These are phyloP conservation scores for Tenthredo amoena DNA, from an alignment of 2,888 invertebrate genomes.

Conservation along the genomic window DNA sequence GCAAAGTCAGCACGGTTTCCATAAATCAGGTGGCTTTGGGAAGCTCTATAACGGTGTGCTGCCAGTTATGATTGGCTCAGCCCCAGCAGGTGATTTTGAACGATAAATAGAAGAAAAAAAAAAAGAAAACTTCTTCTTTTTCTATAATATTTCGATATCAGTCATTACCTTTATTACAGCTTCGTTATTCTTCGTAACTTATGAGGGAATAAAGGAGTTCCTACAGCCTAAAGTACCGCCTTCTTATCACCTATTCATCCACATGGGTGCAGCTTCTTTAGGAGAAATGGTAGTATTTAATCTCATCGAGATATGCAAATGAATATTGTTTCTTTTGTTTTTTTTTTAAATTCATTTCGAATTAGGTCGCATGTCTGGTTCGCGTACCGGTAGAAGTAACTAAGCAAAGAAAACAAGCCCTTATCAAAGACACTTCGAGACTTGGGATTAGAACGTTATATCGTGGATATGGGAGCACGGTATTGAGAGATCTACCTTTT, in stretches of 20 bases:
- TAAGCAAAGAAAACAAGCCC: conserved; percentile 95
- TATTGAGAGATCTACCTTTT: conserved; percentile 94
- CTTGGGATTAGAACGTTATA: conserved; percentile 81
- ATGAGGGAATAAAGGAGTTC: conserved; percentile 88
- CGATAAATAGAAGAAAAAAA: background rate
- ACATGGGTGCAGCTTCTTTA: conserved; percentile 91
- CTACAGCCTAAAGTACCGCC: conserved; percentile 80
- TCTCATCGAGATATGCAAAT: background rate
- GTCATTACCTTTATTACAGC: conserved; percentile 80
- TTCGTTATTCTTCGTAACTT: conserved; percentile 93
- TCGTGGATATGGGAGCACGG: conserved; percentile 89
- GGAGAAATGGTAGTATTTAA: conserved; percentile 89
- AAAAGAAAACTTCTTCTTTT: conserved; percentile 43
- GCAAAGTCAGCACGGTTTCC: conserved; percentile 94
- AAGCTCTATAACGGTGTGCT: conserved; percentile 90
- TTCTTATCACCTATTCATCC: conserved; percentile 84
- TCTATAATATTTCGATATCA: background rate
- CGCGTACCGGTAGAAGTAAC: conserved; percentile 98
- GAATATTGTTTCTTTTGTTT: background rate
- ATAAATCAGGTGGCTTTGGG: conserved; percentile 92
- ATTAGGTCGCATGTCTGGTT: conserved; percentile 91
- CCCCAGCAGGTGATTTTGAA: conserved; percentile 84
- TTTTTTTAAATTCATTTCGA: background rate
- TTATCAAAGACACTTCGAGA: conserved; percentile 73
- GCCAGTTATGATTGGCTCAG: conserved; percentile 90